A percentile compares a stretch with the other conserved stretches of the same genome.
phyloP scores from a whole-genome alignment of 1,140 invertebrate genomes.

The Drosophila lini region DNA sequence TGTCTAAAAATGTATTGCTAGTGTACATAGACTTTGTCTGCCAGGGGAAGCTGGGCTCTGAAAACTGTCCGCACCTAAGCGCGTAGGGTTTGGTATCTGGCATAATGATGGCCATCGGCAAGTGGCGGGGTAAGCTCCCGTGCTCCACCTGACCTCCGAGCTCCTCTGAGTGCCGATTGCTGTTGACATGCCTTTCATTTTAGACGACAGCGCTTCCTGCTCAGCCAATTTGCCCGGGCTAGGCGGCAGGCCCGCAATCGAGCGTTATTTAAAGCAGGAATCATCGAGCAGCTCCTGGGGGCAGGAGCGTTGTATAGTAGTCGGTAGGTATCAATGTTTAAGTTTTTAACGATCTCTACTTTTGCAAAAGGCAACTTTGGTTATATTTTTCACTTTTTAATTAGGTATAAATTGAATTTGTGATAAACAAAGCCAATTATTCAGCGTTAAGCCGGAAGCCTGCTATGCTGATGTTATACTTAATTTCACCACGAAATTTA shows the following conservation, averaged over 20 bases:
- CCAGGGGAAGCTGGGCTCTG: background rate
- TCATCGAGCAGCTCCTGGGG: constrained; percentile 87
- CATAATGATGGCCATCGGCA: constrained; percentile 84
- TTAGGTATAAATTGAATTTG: constrained; percentile 2
- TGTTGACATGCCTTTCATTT: constrained; percentile 52
- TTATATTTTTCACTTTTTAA: background rate
- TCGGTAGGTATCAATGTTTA: background rate
- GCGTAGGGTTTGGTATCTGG: constrained; percentile 62
- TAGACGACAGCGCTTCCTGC: constrained; percentile 77
- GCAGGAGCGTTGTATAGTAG: constrained; percentile 77
- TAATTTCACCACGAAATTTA: constrained; percentile 7
- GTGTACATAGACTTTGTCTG: background rate
- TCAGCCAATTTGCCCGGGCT: constrained; percentile 87
- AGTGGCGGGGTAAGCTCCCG: constrained; percentile 66
- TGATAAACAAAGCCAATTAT: constrained; percentile 3
- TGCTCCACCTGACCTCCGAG: constrained; percentile 6
- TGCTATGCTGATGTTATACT: background rate
- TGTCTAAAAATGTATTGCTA: background rate
- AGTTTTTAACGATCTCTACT: background rate
- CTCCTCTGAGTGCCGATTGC: constrained; percentile 40
- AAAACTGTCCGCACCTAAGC: constrained; percentile 17
- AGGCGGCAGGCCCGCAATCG: constrained; percentile 87
- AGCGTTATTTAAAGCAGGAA: constrained; percentile 87
- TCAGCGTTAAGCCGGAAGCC: constrained; percentile 6
- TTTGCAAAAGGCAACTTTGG: background rate